Conservation (phyloP, 35 echinoderm and acorn worm species). For the Amphiura filiformis region DNA sequence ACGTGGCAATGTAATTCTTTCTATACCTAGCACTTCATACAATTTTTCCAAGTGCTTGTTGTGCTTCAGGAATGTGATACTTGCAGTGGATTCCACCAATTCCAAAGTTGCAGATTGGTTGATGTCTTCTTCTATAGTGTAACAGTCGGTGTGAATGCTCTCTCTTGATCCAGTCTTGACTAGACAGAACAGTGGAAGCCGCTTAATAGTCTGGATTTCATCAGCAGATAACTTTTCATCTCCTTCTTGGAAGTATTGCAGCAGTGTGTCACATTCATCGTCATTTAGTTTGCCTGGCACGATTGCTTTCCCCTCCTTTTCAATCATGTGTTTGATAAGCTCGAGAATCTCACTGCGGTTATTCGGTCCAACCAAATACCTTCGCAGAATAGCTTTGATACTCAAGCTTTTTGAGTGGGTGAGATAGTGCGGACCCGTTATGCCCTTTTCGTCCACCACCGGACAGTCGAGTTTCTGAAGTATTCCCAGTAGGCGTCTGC, state of each 20-base stretch:
- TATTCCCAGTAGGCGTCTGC: background rate
- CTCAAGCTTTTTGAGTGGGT: no score
- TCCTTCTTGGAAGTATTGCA: slow-evolving; percentile 16
- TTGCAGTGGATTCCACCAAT: no score
- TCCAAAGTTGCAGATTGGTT: no score
- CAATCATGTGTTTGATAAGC: background rate
- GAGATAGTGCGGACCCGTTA: background rate
- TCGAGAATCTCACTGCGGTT: background rate
- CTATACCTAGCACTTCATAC: background rate
- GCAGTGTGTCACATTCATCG: background rate
- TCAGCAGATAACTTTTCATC: background rate
- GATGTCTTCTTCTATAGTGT: no score
- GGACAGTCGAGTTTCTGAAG: background rate
- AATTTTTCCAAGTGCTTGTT: no score
- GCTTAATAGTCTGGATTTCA: background rate
- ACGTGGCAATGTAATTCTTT: background rate
- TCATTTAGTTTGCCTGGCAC: background rate
- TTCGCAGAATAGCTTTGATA: background rate
- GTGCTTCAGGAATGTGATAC: no score
- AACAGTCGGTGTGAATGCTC: no score
- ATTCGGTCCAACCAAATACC: background rate
- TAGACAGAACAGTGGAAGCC: background rate
- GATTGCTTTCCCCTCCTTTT: background rate
- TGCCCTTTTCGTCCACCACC: background rate
- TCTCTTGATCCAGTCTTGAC: no score